phyloP scores from a whole-genome alignment of 2,797 vertebrate species.

The Muraenolepis orangiensis region DNA sequence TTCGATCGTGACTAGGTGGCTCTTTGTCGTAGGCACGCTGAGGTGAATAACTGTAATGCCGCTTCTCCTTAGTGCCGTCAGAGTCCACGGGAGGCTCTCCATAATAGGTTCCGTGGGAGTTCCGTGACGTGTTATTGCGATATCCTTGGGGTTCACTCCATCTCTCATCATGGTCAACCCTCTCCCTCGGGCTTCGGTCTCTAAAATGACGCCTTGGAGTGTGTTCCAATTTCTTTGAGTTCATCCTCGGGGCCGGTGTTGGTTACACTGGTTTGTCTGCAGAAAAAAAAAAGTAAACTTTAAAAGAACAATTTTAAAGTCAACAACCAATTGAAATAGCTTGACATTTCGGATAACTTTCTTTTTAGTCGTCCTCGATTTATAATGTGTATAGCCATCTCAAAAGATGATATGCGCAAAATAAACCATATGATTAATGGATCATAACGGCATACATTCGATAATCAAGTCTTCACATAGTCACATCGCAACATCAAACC shows the following conservation, averaged over 20 bases:
- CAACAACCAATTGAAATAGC: not conserved
- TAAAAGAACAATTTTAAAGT: not conserved
- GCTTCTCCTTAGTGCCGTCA: conserved; percentile 24
- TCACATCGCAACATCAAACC: not conserved
- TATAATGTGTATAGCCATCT: not conserved
- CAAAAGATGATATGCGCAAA: not conserved
- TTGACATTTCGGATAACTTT: not conserved
- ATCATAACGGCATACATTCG: not conserved
- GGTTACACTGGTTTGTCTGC: conserved; percentile 11
- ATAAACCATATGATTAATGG: not conserved
- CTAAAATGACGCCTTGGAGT: conserved; percentile 31
- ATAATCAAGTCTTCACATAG: not conserved
- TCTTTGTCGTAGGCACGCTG: conserved; percentile 37
- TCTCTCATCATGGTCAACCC: conserved; percentile 36
- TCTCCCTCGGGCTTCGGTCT: conserved; percentile 38
- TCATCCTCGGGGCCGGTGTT: conserved; percentile 36
- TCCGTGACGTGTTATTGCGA: conserved; percentile 12
- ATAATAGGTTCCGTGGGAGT: conserved; percentile 35
- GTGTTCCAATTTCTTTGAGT: conserved; percentile 42
- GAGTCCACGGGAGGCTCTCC: conserved; percentile 14
- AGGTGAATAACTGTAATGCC: conserved; percentile 39
- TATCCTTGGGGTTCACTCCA: conserved; percentile 37
- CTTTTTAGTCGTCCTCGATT: not conserved
- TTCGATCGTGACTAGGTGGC: conserved; percentile 29
- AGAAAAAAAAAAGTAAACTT: not conserved